Evolutionary conservation across 2,113 vertebrate species (phyloP).

Genomic region (Pseudorhombus dupliciocellatus): DNA sequence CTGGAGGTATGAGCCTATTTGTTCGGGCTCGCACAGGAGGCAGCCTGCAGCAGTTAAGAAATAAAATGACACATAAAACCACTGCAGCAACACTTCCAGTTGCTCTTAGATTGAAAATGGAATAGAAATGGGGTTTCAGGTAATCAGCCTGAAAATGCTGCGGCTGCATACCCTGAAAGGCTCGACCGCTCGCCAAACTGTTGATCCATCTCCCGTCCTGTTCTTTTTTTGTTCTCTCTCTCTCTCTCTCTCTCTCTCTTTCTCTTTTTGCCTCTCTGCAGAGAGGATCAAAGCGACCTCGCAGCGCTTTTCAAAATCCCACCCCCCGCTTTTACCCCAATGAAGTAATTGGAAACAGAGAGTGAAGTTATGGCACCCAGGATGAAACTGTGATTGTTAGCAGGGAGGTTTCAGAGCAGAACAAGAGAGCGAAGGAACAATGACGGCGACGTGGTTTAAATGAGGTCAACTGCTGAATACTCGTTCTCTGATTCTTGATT

Average conservation of each 20-base stretch:
- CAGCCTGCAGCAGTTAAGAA: slow-evolving; percentile 29
- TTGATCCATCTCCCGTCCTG: slow-evolving; percentile 39
- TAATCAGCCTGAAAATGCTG: slow-evolving; percentile 54
- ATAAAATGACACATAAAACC: slow-evolving; percentile 45
- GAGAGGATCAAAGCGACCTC: slow-evolving; percentile 64
- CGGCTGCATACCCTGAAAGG: slow-evolving; percentile 25
- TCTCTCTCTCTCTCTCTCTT: not conserved
- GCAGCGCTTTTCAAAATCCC: slow-evolving; percentile 27
- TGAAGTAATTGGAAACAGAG: slow-evolving; percentile 72
- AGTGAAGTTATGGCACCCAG: slow-evolving; percentile 21
- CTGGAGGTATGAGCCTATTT: not conserved
- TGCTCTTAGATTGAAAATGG: slow-evolving; percentile 40
- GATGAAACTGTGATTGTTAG: slow-evolving; percentile 32
- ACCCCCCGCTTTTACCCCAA: slow-evolving; percentile 21
- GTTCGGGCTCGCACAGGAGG: not conserved
- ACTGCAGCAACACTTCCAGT: slow-evolving; percentile 31
- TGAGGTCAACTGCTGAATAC: not conserved
- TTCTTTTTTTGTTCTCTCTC: not conserved
- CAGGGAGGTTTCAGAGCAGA: slow-evolving; percentile 22
- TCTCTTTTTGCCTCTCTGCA: slow-evolving; percentile 29
- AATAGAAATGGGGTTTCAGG: slow-evolving; percentile 47
- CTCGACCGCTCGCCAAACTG: slow-evolving; percentile 22
- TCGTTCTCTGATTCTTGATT: slow-evolving; percentile 1
- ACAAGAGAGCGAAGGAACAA: slow-evolving; percentile 9
- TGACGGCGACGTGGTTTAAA: slow-evolving; percentile 12